Evolutionary conservation across 2,797 vertebrate genomes (phyloP), one percentile per base, ranked within the genome.

Genomic region (Sebastes ruberrimus): DNA sequence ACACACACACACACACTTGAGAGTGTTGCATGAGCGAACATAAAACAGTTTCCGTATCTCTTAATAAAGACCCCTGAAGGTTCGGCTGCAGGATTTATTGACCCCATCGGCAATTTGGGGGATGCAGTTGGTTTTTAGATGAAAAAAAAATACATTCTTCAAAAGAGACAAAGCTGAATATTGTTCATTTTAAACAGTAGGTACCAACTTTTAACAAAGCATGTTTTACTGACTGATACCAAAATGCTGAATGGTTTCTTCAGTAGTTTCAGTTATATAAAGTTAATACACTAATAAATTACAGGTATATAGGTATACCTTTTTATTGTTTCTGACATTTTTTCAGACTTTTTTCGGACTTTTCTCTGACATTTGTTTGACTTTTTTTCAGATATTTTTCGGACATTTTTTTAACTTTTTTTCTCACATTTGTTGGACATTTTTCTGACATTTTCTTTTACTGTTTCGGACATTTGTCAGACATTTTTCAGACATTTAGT

Each of bases 31-130:
- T 77, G 76, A 79, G 59, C 18, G 76, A 81, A 78, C 83, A 80
- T 86, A 67, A 89, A 93, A 49, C 38, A 57, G 56, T 86, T 84
- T 80, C 70, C 71, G 62, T 76, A 86, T 85, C 61, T 86, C 85
- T 88, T 85, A 90, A 90, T 84, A 78, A 84, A 87, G 79, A 66
- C 74, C 4, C 25, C 78, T 67, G 53, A 63, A 76, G 42, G 68
- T 63, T 61, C 32, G 5, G 57, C 78, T 82, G 61, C 38, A 82
- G 53, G 66, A 64, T 85, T 85, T 85, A 84, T 71, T 52, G 63
- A 70, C 32, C 25, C 10, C 53, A 71, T 60, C 46, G 22, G 57
- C 63, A 70, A 14, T 79, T 76, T 22, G 14, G 67, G 42, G 33
- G 32, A 30, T 74, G 49, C 7, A 27, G 42, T 28, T 74, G 56